Conservation (phyloP, 2,888 invertebrate species). For the Mellilla xanthometata region DNA sequence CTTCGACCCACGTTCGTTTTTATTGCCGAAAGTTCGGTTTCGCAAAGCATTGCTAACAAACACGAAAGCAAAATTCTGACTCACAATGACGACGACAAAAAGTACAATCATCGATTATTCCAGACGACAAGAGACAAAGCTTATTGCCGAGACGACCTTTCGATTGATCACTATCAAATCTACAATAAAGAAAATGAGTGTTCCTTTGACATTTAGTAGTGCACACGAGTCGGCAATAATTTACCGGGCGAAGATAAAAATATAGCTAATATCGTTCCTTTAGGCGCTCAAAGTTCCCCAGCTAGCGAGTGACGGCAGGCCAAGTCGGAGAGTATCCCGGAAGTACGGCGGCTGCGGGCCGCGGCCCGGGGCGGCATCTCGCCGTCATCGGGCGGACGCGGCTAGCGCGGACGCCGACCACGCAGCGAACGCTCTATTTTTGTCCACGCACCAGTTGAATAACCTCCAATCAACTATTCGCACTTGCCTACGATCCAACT, state of each 20-base stretch:
- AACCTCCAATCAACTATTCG: conserved; percentile 82
- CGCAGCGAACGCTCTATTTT: conserved; percentile 72
- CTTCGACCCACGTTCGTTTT: conserved; percentile 44
- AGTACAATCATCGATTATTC: conserved; percentile 18
- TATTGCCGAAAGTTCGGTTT: conserved; percentile 39
- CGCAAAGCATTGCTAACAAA: conserved; percentile 31
- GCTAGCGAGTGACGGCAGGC: conserved; percentile 42
- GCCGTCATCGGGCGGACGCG: conserved; percentile 45
- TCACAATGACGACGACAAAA: conserved; percentile 19
- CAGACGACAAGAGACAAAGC: conserved; percentile 8
- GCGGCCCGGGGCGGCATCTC: conserved; percentile 39
- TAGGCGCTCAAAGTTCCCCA: conserved; percentile 25
- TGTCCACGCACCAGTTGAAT: conserved; percentile 77
- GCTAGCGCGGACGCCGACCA: conserved; percentile 56
- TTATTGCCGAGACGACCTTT: conserved; percentile 11
- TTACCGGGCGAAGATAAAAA: conserved; percentile 14
- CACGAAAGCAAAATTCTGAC: conserved; percentile 32
- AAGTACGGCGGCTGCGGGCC: conserved; percentile 48
- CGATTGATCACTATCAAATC: background rate
- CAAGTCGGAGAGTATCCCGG: conserved; percentile 61
- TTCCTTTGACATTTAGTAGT: background rate
- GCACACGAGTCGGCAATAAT: conserved; percentile 12
- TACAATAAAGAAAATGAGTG: background rate
- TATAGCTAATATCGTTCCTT: conserved; percentile 7
- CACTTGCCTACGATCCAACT: conserved; percentile 66